A percentile compares a stretch with the other conserved stretches of the same genome.
phyloP scores from a whole-genome alignment of 2,797 vertebrate genomes.

The Taeniopygia guttata region DNA sequence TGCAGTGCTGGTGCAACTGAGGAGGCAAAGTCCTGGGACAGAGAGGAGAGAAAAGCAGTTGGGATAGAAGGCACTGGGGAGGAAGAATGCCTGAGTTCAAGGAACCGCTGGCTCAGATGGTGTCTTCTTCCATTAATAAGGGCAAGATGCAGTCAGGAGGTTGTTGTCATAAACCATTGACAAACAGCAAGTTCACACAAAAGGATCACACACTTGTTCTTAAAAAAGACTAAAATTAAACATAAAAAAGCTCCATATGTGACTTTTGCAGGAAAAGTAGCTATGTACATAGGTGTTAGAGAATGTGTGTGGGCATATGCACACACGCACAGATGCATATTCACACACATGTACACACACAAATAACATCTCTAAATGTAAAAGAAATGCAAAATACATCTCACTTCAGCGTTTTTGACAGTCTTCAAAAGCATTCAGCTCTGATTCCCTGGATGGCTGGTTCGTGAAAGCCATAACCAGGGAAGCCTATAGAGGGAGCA shows the following conservation, averaged over 20 bases:
- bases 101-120: not conserved
- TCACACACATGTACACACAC: not conserved
- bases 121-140: not conserved
- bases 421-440: not conserved
- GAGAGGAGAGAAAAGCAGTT: not conserved
- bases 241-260: fast-evolving
- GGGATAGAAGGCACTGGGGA: not conserved
- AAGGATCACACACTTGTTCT: not conserved
- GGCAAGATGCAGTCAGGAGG: not conserved
- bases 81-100: fast-evolving
- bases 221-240: not conserved
- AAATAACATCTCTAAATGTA: not conserved
- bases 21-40: not conserved
- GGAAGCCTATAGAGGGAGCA: slow-evolving; percentile 70
- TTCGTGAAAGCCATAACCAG: not conserved
- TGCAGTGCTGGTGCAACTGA: not conserved
- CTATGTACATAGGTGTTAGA: not conserved
- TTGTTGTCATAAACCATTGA: not conserved
- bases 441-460: too few relatives aligned
- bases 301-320: fast-evolving
- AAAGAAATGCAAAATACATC: not conserved
- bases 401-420: not conserved
- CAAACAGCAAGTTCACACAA: not conserved
- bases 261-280: not conserved
- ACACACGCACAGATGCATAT: not conserved